Conservation (phyloP, 2,113 vertebrate genomes). For the Cololabis saira region DNA sequence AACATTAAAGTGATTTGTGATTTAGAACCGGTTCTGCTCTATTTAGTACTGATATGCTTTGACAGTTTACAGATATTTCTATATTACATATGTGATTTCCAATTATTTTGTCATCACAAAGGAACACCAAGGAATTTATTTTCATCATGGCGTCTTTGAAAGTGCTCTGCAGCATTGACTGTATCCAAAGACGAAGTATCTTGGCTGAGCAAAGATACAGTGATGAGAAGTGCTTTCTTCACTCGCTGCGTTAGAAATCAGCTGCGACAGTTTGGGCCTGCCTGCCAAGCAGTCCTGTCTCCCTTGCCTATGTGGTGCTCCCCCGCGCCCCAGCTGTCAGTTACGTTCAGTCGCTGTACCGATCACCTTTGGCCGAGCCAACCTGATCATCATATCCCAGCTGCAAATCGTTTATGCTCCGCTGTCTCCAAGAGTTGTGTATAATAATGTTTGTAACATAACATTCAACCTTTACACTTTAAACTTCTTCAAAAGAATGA, state of each 20-base stretch:
- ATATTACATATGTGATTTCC: too few relatives aligned
- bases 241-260: constrained; percentile 61
- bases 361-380: constrained; percentile 59
- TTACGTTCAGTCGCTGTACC: constrained; percentile 71
- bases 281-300: constrained; percentile 72
- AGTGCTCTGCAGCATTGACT: background rate
- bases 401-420: background rate
- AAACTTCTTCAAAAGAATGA: too few relatives aligned
- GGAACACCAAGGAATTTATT: background rate
- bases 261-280: constrained; percentile 74
- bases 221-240: constrained; percentile 59
- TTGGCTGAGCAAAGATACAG: constrained; percentile 66
- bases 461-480: too few relatives aligned
- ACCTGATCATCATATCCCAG: constrained; percentile 15
- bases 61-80: too few relatives aligned
- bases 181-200: background rate
- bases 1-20: too few relatives aligned
- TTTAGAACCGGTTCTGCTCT: too few relatives aligned
- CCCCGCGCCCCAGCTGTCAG: constrained; percentile 75
- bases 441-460: too few relatives aligned
- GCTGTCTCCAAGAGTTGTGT: background rate
- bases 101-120: background rate
- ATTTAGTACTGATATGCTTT: too few relatives aligned
- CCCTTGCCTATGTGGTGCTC: constrained; percentile 55
- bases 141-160: background rate